Percentiles rank a stretch among this genome's conserved stretches.
Evolutionary conservation across 2,888 invertebrate genomes (phyloP).

Genomic region (Andrena trimmerana): DNA sequence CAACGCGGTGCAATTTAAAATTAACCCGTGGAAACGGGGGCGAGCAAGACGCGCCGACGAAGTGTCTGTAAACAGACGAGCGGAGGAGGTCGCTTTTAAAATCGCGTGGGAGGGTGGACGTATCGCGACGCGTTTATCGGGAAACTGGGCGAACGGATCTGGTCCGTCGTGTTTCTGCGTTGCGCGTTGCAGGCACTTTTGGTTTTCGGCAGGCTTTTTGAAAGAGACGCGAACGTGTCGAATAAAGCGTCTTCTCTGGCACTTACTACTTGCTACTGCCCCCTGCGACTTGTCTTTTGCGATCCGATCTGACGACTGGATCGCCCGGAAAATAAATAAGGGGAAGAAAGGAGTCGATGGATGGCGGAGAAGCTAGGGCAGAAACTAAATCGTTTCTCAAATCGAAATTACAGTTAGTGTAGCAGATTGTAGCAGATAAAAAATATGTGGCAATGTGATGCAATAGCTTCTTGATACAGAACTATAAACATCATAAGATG

Average conservation of each 20-base stretch:
- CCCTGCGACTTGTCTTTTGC: constrained; percentile 29
- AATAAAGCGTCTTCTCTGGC: too few relatives aligned
- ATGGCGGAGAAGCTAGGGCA: background rate
- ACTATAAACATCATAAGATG: too few relatives aligned
- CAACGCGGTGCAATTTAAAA: constrained; percentile 51
- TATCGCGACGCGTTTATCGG: background rate
- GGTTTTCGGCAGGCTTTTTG: constrained; percentile 15
- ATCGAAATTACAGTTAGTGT: constrained; percentile 44
- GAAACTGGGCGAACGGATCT: background rate
- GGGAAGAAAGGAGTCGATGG: constrained; percentile 19
- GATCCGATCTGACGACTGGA: constrained; percentile 62
- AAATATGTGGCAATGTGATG: too few relatives aligned
- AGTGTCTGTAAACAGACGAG: constrained; percentile 41
- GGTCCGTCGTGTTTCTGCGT: constrained; percentile 53
- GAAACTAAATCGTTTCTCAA: constrained; percentile 55
- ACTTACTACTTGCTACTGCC: too few relatives aligned
- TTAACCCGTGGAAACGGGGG: constrained; percentile 40
- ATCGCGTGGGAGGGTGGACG: background rate
- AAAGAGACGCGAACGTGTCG: too few relatives aligned
- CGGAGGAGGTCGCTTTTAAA: constrained; percentile 25
- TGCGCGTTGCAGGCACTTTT: constrained; percentile 45
- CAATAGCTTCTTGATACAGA: too few relatives aligned
- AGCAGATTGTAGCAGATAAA: too few relatives aligned
- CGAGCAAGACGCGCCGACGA: constrained; percentile 15
- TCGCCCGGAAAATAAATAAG: constrained; percentile 33